Percentiles rank a stretch among this genome's conserved stretches.
Evolutionary conservation across 2,888 invertebrate species (phyloP).

Genomic region (Coleophora deauratella): DNA sequence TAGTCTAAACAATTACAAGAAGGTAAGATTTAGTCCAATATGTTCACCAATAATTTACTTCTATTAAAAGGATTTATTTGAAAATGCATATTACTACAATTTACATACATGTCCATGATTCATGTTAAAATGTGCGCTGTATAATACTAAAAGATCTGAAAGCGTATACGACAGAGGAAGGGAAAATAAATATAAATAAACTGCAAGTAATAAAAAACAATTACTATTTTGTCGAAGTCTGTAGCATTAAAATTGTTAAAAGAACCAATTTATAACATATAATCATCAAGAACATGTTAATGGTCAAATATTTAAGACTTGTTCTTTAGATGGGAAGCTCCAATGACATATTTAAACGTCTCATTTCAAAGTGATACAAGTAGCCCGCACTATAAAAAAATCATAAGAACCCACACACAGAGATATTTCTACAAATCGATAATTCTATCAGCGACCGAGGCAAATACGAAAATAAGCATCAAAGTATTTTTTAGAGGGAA

Average conservation of each 20-base stretch:
- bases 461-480: constrained; percentile 71
- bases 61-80: too few relatives aligned
- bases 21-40: too few relatives aligned
- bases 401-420: constrained; percentile 54
- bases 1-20: constrained; percentile 67
- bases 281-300: constrained; percentile 39
- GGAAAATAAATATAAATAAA: too few relatives aligned
- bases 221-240: constrained; percentile 26
- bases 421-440: constrained; percentile 67
- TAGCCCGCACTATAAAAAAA: constrained; percentile 47
- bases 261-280: constrained; percentile 34
- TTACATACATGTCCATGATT: too few relatives aligned
- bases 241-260: constrained; percentile 7
- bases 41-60: too few relatives aligned
- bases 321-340: constrained; percentile 58
- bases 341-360: constrained; percentile 67
- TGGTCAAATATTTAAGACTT: constrained; percentile 48
- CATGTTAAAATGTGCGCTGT: too few relatives aligned
- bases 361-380: constrained; percentile 56
- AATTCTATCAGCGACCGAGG: constrained; percentile 61
- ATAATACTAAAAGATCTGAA: too few relatives aligned
- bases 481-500: constrained; percentile 68
- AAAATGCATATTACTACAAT: too few relatives aligned
- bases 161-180: too few relatives aligned
- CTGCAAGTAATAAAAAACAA: too few relatives aligned